Percentiles rank a stretch among this genome's conserved stretches.
These are phyloP conservation scores for Amblyjoppa proteus DNA, from an alignment of 2,888 invertebrate genomes.

Conservation along the genomic window DNA sequence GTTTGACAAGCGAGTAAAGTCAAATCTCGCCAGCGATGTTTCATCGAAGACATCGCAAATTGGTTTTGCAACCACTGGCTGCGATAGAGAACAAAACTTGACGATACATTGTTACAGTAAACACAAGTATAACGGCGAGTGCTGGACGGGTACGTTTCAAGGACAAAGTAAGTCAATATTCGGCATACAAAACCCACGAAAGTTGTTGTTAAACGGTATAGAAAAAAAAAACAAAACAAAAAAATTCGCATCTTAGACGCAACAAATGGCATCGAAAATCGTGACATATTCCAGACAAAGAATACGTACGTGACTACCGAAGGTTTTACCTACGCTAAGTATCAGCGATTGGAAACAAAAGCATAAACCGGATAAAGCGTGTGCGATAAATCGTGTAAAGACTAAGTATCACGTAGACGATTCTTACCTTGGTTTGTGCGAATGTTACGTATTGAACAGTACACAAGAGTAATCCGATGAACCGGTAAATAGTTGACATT, in stretches of 20 bases:
- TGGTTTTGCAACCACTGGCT: not conserved
- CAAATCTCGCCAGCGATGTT: slow-evolving; percentile 21
- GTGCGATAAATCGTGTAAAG: not conserved
- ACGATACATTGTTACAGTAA: not conserved
- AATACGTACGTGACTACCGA: not conserved
- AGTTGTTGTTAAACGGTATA: not conserved
- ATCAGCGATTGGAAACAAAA: not conserved
- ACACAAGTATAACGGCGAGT: not conserved
- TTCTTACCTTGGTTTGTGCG: slow-evolving; percentile 30
- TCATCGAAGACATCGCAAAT: slow-evolving; percentile 47
- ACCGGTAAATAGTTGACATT: slow-evolving; percentile 31
- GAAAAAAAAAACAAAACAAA: not conserved
- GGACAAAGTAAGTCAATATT: not conserved
- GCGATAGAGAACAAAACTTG: not conserved
- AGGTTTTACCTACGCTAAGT: not conserved
- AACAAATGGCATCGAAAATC: not conserved
- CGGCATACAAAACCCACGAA: not conserved
- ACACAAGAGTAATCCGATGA: slow-evolving; percentile 32
- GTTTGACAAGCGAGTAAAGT: slow-evolving; percentile 71
- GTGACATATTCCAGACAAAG: not conserved
- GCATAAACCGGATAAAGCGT: not conserved
- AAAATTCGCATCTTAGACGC: not conserved
- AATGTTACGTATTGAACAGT: slow-evolving; percentile 5
- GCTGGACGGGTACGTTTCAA: not conserved
- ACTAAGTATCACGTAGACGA: not conserved